Evolutionary conservation across 2,888 invertebrate genomes (phyloP), one percentile per base, ranked within the genome.

Genomic region (Tolmerus cingulatus): DNA sequence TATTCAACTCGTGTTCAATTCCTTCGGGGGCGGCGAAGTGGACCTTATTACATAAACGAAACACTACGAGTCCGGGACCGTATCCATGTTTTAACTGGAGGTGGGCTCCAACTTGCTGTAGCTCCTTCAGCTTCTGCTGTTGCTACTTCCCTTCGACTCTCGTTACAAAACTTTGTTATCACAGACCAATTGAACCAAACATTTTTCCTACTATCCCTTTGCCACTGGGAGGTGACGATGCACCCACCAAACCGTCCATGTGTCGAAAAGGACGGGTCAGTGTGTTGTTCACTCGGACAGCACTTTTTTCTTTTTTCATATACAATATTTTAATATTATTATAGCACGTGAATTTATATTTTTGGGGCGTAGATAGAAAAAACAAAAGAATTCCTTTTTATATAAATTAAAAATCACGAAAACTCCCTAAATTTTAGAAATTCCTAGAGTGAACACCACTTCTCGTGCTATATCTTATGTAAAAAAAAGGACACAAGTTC

Each of bases 401-500:
- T 66, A 66, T 9, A 66, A 66, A 66, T 66, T 66, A 66, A 78
- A 78, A 46, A 55, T 81, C 55, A 81, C 81, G 14, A 34, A 81
- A 66, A 81, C 55, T 81, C 34, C 74, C 37, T 81, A 81, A 81
- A 46, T 81, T n/a, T 51, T 55, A 81, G 55, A 81, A 55, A 81
- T 51, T 55, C 34, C 27, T 46, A 27, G 79, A 43, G 79, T 88
- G 87, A 88, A 88, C 86, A 87, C 66, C 66, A 84, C 87, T 87
- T 82, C 55, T 84, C 84, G 78, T 88, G 86, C 51, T 43, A 78
- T 87, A 84, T 87, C 76, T 76, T 76, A 76, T 76, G 76, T 76
- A 76, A 76, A 76, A 76, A 66, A 81, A 27, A 51, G 51, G 74
- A 82, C 86, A 86, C 88, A 79, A 88, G 87, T 88, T 88, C 88